Percentiles rank a stretch among this genome's conserved stretches.
phyloP scores from a whole-genome alignment of 2,888 invertebrate genomes.

The Apantesis nais region DNA sequence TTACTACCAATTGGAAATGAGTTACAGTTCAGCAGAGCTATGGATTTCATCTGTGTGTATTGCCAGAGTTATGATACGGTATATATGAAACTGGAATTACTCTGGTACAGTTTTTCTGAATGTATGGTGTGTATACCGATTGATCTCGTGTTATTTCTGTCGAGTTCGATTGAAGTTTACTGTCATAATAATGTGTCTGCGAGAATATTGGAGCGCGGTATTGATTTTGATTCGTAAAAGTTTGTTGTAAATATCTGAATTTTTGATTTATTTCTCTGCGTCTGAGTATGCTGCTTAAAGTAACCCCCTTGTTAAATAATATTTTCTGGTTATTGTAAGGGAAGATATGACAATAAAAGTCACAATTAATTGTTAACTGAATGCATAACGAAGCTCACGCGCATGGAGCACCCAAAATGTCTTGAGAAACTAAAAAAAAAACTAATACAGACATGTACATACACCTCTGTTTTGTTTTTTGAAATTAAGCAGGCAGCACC shows the following conservation, averaged over 20 bases:
- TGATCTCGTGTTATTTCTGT: conserved; percentile 15
- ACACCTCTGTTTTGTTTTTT: no score
- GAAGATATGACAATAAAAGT: no score
- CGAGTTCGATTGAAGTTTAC: conserved; percentile 10
- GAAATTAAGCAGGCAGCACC: no score
- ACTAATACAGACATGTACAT: no score
- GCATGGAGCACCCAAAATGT: no score
- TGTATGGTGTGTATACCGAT: conserved; percentile 14
- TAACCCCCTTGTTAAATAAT: neutral
- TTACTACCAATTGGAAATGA: conserved; percentile 53
- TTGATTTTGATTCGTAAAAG: neutral
- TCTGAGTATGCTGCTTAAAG: neutral
- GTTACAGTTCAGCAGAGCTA: conserved; percentile 51
- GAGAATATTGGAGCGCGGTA: conserved; percentile 3
- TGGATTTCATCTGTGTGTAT: conserved; percentile 47
- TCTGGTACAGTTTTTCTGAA: conserved; percentile 22
- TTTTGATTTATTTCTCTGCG: neutral
- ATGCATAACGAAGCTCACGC: no score
- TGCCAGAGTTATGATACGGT: conserved; percentile 37
- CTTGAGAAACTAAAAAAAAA: no score
- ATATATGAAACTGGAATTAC: conserved; percentile 41
- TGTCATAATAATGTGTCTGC: conserved; percentile 5
- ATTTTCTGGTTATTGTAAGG: no score
- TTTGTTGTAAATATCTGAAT: neutral
- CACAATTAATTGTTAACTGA: no score